Evolutionary conservation across 1,140 invertebrate genomes (phyloP), one percentile per base, ranked within the genome.

Genomic region (Drosophila ambigua): DNA sequence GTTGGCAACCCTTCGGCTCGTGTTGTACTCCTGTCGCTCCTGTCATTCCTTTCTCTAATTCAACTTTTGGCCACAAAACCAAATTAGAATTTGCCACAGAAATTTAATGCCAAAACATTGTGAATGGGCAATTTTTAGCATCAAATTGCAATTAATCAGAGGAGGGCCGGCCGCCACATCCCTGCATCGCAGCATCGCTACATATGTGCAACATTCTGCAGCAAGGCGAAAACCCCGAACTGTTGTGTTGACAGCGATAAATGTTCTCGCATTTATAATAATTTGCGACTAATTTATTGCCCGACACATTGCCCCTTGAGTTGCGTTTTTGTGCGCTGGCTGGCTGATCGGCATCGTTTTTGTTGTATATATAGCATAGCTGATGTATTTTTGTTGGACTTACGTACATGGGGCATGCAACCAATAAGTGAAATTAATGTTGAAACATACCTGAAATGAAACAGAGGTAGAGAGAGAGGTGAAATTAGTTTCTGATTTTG

Each of bases 211-310:
- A 58, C 66, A 69, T 59, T 75, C 48, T 46, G 72, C 79, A 60
- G 28, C 83, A 51, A 69, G 67, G 78, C 64, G 51, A 76, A 61
- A 31, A 2, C 15, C 43, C 43, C 60, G 20, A 58, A 45, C 54
- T 50, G 75, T 39, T 77, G 82, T 54, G 75, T 39, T 77, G 82
- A 85, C 82, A 76, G 79, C 83, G 79, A 87, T 77, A 72, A 88
- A 87, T 87, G 82, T 79, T 71, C 66, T 43, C 62, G 77, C 83
- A 83, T 87, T 87, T 88, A 87, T 87, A 87, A 88, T 87, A 87
- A 87, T 87, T 87, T 87, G 72, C 79, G 79, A 74, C 85, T 83
- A 87, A 87, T 87, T 87, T 87, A 87, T 87, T 76, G 83, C 76
- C 43, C 53, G 64, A 72, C 67, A 88, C 66, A 50, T 71, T 71